Evolutionary conservation across 2,113 vertebrate genomes (phyloP).

Genomic region (Bos indicus): DNA sequence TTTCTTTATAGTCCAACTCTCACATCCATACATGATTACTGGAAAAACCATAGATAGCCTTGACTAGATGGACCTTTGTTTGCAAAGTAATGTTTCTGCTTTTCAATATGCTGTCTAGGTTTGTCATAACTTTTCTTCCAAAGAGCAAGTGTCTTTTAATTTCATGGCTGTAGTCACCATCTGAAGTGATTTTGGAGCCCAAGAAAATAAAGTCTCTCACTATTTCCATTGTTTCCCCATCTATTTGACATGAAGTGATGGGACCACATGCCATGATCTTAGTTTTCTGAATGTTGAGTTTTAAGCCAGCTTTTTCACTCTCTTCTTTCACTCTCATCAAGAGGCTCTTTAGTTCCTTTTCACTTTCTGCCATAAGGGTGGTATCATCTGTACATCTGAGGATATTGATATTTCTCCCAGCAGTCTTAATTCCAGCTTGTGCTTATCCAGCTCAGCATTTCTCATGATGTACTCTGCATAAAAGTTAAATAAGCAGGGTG

Average conservation of each 20-base stretch:
- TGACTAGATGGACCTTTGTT: background rate
- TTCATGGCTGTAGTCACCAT: background rate
- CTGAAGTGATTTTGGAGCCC: background rate
- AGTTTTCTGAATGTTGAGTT: background rate
- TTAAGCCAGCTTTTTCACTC: background rate
- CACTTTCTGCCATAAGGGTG: background rate
- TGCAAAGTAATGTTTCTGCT: background rate
- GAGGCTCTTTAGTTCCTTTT: background rate
- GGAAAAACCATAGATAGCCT: background rate
- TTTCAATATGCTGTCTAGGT: background rate
- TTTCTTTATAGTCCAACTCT: background rate
- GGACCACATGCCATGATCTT: background rate
- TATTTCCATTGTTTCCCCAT: background rate
- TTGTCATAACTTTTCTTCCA: background rate
- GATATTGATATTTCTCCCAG: background rate
- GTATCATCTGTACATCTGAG: background rate
- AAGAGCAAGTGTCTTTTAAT: background rate
- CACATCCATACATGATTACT: background rate
- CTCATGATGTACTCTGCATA: background rate
- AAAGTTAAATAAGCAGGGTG: background rate
- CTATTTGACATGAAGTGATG: background rate
- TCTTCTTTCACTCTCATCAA: background rate
- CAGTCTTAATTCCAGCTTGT: background rate
- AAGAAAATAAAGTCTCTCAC: background rate
- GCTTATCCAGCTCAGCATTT: background rate